Percentiles rank a stretch among this genome's conserved stretches.
These are phyloP conservation scores for Siniperca chuatsi DNA, from an alignment of 2,113 vertebrate species.

Conservation along the genomic window DNA sequence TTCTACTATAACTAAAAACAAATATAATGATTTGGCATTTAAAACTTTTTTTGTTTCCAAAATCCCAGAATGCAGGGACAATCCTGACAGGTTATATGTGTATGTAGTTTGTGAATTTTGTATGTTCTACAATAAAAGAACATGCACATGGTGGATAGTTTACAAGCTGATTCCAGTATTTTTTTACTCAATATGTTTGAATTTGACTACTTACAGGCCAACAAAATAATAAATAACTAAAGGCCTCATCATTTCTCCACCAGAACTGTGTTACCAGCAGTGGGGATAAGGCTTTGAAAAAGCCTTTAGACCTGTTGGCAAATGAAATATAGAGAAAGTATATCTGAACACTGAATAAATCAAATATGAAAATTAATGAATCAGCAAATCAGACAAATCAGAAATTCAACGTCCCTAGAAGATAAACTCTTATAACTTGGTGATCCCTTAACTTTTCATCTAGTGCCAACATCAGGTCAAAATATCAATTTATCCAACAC, in stretches of 20 bases:
- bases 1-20: too few species aligned
- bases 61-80: not conserved
- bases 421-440: not conserved
- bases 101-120: not conserved
- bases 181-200: not conserved
- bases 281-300: too few species aligned
- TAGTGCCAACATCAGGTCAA: not conserved
- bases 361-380: not conserved
- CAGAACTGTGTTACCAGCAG: not conserved
- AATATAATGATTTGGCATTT: not conserved
- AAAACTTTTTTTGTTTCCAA: not conserved
- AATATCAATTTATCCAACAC: not conserved
- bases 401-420: not conserved
- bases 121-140: not conserved
- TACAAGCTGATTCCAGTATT: not conserved
- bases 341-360: too few species aligned
- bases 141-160: not conserved
- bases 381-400: too few species aligned
- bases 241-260: not conserved
- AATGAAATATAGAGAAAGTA: not conserved
- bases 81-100: not conserved
- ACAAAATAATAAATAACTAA: not conserved
- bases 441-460: not conserved
- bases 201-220: not conserved
- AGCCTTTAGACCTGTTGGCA: not conserved